Conservation (phyloP, 1,140 invertebrate genomes). For the Bombus vancouverensis region DNA sequence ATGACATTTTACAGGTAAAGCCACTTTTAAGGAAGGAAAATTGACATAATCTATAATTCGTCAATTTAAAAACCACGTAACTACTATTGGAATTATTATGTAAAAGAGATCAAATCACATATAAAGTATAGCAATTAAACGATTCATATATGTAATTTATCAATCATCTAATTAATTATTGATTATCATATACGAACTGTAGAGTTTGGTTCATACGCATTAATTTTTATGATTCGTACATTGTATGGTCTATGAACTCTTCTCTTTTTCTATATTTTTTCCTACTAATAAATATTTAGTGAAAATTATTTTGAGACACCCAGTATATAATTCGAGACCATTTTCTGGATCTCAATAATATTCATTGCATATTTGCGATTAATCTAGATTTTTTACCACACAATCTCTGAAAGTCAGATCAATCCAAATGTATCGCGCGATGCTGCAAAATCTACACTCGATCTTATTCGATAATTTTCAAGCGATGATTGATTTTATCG, state of each 20-base stretch:
- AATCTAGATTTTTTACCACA: background rate
- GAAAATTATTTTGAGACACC: background rate
- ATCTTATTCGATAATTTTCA: slow-evolving; percentile 37
- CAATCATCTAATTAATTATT: no score
- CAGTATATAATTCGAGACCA: background rate
- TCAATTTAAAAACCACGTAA: no score
- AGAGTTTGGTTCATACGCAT: no score
- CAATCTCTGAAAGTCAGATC: background rate
- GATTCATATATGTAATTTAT: no score
- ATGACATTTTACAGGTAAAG: no score
- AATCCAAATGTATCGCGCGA: slow-evolving; percentile 48
- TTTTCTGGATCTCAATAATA: background rate
- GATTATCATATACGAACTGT: no score
- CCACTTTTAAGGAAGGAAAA: no score
- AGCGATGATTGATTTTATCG: background rate
- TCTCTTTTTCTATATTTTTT: background rate
- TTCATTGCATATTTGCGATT: background rate
- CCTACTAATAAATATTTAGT: background rate
- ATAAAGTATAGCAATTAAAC: no score
- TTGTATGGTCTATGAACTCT: background rate
- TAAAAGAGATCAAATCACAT: no score
- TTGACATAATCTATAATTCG: no score
- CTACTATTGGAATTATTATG: no score
- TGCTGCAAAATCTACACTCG: slow-evolving; percentile 17
- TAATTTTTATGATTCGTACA: background rate